Conservation (phyloP, 2,113 vertebrate species). For the Vireo altiloquus region DNA sequence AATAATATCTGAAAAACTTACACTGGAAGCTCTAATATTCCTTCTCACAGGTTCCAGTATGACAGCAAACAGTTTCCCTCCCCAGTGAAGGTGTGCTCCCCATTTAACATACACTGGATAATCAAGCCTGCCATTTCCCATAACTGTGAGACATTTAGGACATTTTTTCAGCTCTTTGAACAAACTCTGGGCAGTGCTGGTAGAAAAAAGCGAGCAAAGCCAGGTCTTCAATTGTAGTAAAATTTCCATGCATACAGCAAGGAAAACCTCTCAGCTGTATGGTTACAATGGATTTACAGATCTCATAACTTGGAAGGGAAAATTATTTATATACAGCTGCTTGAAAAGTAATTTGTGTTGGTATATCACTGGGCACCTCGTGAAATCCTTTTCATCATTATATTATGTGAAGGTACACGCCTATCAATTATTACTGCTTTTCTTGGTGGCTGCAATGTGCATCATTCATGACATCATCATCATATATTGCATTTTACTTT, state of each 20-base stretch:
- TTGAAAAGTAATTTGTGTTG: not conserved
- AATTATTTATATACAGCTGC: not conserved
- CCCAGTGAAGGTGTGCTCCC: not conserved
- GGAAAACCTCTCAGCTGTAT: not conserved
- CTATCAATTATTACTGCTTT: not conserved
- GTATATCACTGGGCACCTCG: not conserved
- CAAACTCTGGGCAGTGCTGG: not conserved
- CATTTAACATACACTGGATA: not conserved
- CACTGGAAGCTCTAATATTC: not conserved
- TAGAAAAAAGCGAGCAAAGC: not conserved
- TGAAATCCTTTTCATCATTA: not conserved
- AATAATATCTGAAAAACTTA: not conserved
- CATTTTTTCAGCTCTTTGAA: not conserved
- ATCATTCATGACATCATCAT: not conserved
- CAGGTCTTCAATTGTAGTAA: not conserved
- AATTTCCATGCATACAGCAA: not conserved
- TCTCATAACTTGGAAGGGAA: not conserved
- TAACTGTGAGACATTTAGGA: not conserved
- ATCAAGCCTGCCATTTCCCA: not conserved
- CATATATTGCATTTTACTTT: not conserved
- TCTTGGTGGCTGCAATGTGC: not conserved
- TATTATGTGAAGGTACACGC: not conserved
- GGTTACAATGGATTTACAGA: not conserved
- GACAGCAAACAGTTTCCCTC: not conserved
- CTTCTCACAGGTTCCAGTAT: not conserved